Percentiles rank a stretch among this genome's conserved stretches.
These are phyloP conservation scores for Zaprionus davidi DNA, from an alignment of 1,140 invertebrate genomes.

Conservation along the genomic window DNA sequence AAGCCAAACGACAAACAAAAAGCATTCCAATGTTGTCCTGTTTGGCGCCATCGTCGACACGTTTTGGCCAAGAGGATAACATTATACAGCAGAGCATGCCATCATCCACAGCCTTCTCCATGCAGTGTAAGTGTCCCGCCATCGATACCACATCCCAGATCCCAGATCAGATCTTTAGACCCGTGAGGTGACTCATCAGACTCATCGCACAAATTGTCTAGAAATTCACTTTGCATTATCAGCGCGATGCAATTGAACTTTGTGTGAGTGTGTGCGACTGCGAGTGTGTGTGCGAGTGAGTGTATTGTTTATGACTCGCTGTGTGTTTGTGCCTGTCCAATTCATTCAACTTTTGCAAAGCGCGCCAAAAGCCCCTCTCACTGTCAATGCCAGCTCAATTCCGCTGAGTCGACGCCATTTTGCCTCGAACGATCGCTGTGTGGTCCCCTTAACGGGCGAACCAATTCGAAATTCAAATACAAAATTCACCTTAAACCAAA, in stretches of 20 bases:
- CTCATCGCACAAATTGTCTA: constrained; percentile 35
- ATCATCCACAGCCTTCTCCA: constrained; percentile 82
- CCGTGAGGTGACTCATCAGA: constrained; percentile 30
- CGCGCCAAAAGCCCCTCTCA: constrained; percentile 63
- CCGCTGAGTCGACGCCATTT: constrained; percentile 56
- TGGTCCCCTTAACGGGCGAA: constrained; percentile 40
- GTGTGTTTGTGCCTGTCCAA: constrained; percentile 27
- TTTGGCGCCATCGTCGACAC: constrained; percentile 83
- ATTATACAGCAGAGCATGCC: constrained; percentile 84
- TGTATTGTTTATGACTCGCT: constrained; percentile 2
- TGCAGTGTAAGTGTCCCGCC: constrained; percentile 80
- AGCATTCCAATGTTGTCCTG: constrained; percentile 85
- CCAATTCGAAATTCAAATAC: not conserved
- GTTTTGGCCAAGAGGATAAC: constrained; percentile 84
- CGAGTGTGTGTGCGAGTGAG: constrained; percentile 20
- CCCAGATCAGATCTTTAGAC: not conserved
- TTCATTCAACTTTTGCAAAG: constrained; percentile 62
- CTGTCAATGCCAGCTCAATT: constrained; percentile 32
- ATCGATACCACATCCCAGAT: constrained; percentile 4
- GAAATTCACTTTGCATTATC: constrained; percentile 62
- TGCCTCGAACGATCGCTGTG: constrained; percentile 46
- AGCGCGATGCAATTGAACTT: constrained; percentile 70
- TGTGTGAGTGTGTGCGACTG: not conserved
- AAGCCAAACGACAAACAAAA: constrained; percentile 46
- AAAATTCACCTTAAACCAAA: constrained; percentile 54